Evolutionary conservation across 2,113 vertebrate species (phyloP), one percentile per base, ranked within the genome.

Genomic region (Podilymbus podiceps): DNA sequence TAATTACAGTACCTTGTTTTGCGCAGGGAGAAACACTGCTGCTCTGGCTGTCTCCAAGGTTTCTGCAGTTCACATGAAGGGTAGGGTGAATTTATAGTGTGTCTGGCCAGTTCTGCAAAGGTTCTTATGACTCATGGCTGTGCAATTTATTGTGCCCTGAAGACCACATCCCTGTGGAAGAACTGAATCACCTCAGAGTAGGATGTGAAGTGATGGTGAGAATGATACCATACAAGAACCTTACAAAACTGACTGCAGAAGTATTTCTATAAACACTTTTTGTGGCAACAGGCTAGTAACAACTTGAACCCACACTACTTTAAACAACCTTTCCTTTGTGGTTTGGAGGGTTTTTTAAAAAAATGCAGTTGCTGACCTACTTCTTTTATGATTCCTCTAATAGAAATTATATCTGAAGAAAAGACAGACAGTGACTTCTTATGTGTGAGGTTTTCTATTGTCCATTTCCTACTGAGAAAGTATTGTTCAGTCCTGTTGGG

Each of bases 41-140:
- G 58, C 53, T 95, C 76, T 13, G 42, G 27, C 16, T 88, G 66
- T 73, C 92, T 95, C 89, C 55, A 82, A 66, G 58, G 76, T 82
- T 89, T 92, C 92, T 97, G 71, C 18, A 76, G 87, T 85, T 89
- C 74, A 92, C 53, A 7, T 68, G 77, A 60, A 85, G 69, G 28
- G 42, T 88, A 91, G 46, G 53, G 83, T 94, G 84, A 91, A 96
- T 97, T 95, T 97, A 97, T 97, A 97, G 58, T 50, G 42, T 33
- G 92, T 46, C 50, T 85, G 89, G 38, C 87, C 31, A 21, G 87
- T 95, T 94, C 91, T 91, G 47, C 81, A 80, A n/a, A 95, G 46
- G 49, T 85, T 90, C 60, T 78, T 93, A 58, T 97, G 95, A 97
- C 73, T 97, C 97, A 97, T 33, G 23, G 50, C 27, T 84, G 5